Conservation (phyloP, 2,797 vertebrate species). For the Schizopygopsis malacanthus region DNA sequence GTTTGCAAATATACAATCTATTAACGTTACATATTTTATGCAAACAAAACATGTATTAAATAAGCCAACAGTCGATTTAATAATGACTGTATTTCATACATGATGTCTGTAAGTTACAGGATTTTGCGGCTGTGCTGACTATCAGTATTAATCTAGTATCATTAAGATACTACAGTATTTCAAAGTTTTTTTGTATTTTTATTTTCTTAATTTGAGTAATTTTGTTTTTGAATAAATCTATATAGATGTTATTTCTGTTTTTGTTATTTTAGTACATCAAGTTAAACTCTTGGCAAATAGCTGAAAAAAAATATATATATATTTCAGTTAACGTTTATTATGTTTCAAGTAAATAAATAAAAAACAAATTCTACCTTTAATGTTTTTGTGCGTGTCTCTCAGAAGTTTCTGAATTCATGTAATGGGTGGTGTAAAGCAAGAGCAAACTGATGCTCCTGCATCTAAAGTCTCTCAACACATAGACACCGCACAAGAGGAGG, state of each 20-base stretch:
- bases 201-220: background rate
- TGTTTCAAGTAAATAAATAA: background rate
- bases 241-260: background rate
- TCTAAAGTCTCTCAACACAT: constrained; percentile 71
- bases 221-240: background rate
- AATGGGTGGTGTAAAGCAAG: constrained; percentile 92
- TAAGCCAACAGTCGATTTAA: background rate
- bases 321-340: background rate
- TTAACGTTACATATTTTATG: background rate
- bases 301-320: background rate
- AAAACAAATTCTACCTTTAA: no score
- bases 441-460: constrained; percentile 83
- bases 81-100: background rate
- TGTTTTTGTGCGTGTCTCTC: background rate
- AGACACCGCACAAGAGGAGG: constrained; percentile 84
- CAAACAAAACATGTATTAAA: background rate
- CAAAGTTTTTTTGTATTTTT: no score
- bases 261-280: background rate
- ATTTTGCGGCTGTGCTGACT: background rate
- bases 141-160: background rate
- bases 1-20: background rate
- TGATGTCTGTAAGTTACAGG: background rate
- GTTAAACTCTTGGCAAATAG: background rate
- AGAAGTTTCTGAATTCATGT: constrained; percentile 39
- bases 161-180: no score